Base-by-base conservation (phyloP, 1,140 invertebrate genomes). In the Proctacanthus coquilletti region DNA sequence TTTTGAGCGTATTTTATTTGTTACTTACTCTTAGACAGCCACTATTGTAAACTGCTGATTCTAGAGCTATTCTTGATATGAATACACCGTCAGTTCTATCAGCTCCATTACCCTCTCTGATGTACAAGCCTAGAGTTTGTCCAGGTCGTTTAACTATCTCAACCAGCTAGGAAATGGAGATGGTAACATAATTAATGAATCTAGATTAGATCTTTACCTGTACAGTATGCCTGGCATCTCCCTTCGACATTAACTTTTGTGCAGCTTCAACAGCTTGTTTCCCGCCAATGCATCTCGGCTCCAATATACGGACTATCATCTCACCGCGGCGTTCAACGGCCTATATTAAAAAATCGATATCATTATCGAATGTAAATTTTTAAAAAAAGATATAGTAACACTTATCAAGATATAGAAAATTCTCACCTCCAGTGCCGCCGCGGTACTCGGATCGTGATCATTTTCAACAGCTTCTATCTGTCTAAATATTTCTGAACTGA, bases 81-180 rank as follows among this genome's bases (percentile, higher is more conserved):
- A 98, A 98, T 39, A 98, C 93, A 19, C 95, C 95, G 57, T 94
- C 89, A 29, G 77, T 77, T 34, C 88, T 74, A 52, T 94, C 86
- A 23, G 86, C 74, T 3, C 92, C 94, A 54, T 97, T 93, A 15
- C 92, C 92, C 65, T 97, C 92, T 19, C 95, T 72, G 51, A 98
- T 96, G 57, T 98, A 98, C 38, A 99, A 74, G 29, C 95, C 95
- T 35, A 99, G 69, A 5, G 93, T 97, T 66, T 98, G 95, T 17
- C 94, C 95, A 2, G 95, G 95, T 49, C 94, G 75, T 65, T 99
- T 99, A 42, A 98, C 92, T 52, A 98, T 98, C 68, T 98, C 95
- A 43, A 98, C 91, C 53, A 97, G 84, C 63, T 95, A 82, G 33
- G 93, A 30, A 29, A 13, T n/a, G n/a, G 15, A 30, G 2, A 21